phyloP scores from a whole-genome alignment of 2,888 invertebrate species.

The Erebia aethiops region DNA sequence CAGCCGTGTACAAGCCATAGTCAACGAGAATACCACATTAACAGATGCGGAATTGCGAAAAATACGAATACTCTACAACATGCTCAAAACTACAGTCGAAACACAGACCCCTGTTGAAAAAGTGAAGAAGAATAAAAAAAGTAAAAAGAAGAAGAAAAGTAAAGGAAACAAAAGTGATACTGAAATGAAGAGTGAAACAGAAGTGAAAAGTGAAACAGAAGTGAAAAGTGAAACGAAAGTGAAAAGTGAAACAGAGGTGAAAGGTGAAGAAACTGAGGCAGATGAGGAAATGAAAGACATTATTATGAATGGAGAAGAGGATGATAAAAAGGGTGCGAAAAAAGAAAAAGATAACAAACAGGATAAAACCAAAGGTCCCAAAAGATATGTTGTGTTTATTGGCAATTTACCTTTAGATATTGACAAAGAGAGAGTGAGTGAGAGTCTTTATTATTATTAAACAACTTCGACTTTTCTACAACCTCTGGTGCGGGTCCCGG shows the following conservation, averaged over 20 bases:
- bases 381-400: conserved; percentile 76
- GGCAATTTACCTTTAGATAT: conserved; percentile 70
- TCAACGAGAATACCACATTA: conserved; percentile 49
- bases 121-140: conserved; percentile 42
- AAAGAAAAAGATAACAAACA: conserved; percentile 39
- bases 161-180: conserved; percentile 26
- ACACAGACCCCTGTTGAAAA: conserved; percentile 21
- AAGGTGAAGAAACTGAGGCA: conserved; percentile 24
- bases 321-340: conserved; percentile 32
- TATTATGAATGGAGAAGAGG: conserved; percentile 29
- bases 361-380: conserved; percentile 58
- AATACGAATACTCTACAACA: conserved; percentile 68
- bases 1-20: conserved; percentile 59
- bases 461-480: too few species aligned
- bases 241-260: conserved; percentile 7
- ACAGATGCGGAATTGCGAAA: conserved; percentile 64
- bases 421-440: conserved; percentile 62
- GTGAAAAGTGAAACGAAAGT: not conserved
- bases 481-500: too few species aligned
- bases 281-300: conserved; percentile 33
- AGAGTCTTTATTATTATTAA: not conserved
- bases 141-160: conserved; percentile 38
- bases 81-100: conserved; percentile 58
- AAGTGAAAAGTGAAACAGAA: conserved; percentile 21
- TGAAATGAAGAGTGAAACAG: conserved; percentile 12